Conservation (phyloP, 2,797 vertebrate species). For the Astyanax mexicanus region DNA sequence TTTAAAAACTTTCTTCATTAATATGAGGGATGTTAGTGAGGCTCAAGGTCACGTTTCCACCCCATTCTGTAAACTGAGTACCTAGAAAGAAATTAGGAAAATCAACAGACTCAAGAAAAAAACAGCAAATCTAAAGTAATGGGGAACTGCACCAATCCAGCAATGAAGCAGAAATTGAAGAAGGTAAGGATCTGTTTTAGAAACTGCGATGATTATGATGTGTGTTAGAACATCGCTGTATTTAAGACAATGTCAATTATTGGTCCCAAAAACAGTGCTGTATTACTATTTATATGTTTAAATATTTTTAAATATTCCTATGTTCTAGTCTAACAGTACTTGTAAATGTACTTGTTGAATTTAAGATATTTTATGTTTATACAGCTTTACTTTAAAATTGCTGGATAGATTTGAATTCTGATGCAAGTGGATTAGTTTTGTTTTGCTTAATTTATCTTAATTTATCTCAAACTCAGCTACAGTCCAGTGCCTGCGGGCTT, state of each 20-base stretch:
- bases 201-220: not conserved
- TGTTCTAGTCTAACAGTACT: too few species aligned
- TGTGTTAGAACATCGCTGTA: not conserved
- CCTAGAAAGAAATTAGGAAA: conserved; percentile 7
- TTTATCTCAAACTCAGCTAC: too few species aligned
- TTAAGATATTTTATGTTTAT: too few species aligned
- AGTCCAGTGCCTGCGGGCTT: too few species aligned
- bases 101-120: not conserved
- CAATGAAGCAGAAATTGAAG: conserved; percentile 78
- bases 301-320: too few species aligned
- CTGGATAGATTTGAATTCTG: too few species aligned
- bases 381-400: too few species aligned
- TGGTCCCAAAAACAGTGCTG: too few species aligned
- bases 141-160: conserved; percentile 91
- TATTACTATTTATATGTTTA: too few species aligned
- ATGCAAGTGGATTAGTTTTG: too few species aligned
- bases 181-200: conserved; percentile 63
- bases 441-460: too few species aligned
- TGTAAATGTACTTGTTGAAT: too few species aligned
- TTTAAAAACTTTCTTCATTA: conserved; percentile 5
- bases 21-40: conserved; percentile 15
- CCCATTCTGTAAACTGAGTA: conserved; percentile 6
- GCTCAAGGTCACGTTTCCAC: not conserved
- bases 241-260: not conserved
- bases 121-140: conserved; percentile 63